Percentiles rank a stretch among this genome's conserved stretches.
These are phyloP conservation scores for Chelmon rostratus DNA, from an alignment of 2,797 vertebrate genomes.

Conservation along the genomic window DNA sequence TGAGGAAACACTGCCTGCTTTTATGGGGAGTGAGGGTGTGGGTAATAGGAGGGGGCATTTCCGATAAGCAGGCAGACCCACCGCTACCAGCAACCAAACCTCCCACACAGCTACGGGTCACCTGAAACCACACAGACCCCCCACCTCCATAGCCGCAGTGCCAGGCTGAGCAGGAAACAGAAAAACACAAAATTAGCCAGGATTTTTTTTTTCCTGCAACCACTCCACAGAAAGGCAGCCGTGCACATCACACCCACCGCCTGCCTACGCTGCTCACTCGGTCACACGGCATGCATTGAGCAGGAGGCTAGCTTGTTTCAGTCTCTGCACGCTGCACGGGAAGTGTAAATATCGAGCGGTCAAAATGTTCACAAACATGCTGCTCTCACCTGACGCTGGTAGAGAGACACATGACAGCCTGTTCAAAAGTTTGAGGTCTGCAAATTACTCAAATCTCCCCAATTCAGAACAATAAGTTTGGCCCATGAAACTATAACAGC, in stretches of 20 bases:
- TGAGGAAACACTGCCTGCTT: conserved; percentile 73
- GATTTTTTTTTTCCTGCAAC: conserved; percentile 12
- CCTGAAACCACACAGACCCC: conserved; percentile 70
- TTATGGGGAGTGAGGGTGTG: conserved; percentile 68
- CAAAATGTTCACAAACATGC: background rate
- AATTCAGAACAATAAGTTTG: background rate
- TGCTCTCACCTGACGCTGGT: background rate
- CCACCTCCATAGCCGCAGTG: conserved; percentile 56
- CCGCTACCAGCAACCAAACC: conserved; percentile 67
- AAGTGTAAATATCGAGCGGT: conserved; percentile 5
- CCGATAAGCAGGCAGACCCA: conserved; percentile 71
- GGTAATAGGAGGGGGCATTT: conserved; percentile 60
- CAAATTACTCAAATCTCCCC: background rate
- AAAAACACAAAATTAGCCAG: conserved; percentile 38
- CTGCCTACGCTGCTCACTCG: background rate
- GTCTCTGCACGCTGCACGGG: conserved; percentile 10
- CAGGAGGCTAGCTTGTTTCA: background rate
- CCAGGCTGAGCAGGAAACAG: conserved; percentile 56
- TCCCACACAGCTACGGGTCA: conserved; percentile 78
- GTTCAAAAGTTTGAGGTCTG: background rate
- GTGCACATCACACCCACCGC: conserved; percentile 18
- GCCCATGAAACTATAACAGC: background rate
- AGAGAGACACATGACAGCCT: background rate
- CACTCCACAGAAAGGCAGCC: conserved; percentile 16
- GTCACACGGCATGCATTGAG: conserved; percentile 14